phyloP scores from a whole-genome alignment of 2,797 vertebrate genomes.

The Xyrichtys novacula region DNA sequence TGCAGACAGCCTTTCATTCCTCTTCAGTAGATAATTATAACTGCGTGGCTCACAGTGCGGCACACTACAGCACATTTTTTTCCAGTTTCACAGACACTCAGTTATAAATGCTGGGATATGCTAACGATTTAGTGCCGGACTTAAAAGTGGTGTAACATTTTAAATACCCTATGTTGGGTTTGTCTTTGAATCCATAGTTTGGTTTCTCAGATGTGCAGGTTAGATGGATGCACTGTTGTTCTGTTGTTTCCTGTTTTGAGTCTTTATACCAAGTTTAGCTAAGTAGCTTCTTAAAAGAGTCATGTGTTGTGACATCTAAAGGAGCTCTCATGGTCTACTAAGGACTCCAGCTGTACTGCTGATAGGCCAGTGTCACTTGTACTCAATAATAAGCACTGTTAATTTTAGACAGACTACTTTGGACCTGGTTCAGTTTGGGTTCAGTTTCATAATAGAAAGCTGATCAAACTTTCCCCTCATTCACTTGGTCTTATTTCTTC shows the following conservation, averaged over 20 bases:
- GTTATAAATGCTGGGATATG: too few relatives aligned
- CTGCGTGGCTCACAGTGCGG: too few relatives aligned
- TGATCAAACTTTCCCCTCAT: background rate
- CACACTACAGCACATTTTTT: too few relatives aligned
- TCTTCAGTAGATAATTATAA: too few relatives aligned
- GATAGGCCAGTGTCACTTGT: background rate
- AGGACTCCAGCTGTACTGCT: background rate
- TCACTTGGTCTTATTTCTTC: background rate
- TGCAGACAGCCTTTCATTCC: too few relatives aligned
- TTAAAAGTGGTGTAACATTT: too few relatives aligned
- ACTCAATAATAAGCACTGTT: background rate
- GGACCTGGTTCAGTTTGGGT: background rate
- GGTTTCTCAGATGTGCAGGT: background rate
- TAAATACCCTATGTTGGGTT: too few relatives aligned
- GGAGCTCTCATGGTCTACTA: background rate
- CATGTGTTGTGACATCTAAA: background rate
- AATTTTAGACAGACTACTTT: background rate
- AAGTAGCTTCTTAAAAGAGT: background rate
- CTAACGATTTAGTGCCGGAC: too few relatives aligned
- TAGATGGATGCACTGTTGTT: background rate
- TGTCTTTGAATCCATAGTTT: too few relatives aligned
- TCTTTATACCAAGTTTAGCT: background rate
- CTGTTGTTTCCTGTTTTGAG: too few relatives aligned
- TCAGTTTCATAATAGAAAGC: background rate
- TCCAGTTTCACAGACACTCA: too few relatives aligned